Evolutionary conservation across 2,797 vertebrate genomes (phyloP).

Genomic region (Parambassis ranga): DNA sequence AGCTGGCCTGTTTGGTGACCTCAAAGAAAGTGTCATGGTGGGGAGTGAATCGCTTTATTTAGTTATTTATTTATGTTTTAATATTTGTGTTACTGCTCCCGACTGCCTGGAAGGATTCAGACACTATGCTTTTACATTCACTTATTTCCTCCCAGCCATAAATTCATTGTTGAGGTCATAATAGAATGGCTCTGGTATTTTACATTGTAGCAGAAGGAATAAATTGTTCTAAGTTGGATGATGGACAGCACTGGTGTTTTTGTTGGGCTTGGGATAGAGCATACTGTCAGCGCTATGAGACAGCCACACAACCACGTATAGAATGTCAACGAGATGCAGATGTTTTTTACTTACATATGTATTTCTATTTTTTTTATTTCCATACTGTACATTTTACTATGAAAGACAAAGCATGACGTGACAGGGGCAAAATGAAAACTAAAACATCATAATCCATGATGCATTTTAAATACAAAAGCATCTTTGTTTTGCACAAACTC

Average conservation of each 20-base stretch:
- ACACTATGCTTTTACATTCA: conserved; percentile 3
- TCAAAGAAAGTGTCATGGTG: neutral
- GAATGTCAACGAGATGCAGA: conserved; percentile 18
- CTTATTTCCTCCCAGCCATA: conserved; percentile 1
- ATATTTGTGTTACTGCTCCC: conserved; percentile 12
- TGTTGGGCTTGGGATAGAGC: conserved; percentile 15
- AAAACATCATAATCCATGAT: neutral
- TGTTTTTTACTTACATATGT: too few relatives aligned
- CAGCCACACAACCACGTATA: conserved; percentile 30
- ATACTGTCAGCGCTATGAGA: conserved; percentile 31
- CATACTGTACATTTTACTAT: neutral
- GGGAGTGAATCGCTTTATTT: neutral
- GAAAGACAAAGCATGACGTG: neutral
- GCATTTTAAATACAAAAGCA: conserved; percentile 34
- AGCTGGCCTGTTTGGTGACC: conserved; percentile 5
- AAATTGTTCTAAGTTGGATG: conserved; percentile 43
- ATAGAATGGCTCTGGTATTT: conserved; percentile 17
- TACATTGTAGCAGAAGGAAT: conserved; percentile 23
- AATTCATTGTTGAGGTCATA: conserved; percentile 24
- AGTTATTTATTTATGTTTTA: neutral
- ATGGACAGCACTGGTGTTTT: conserved; percentile 43
- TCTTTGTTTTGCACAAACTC: conserved; percentile 38
- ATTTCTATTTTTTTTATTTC: conserved; percentile 7
- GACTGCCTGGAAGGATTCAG: neutral
- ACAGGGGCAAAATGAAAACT: conserved; percentile 18